These are phyloP conservation scores for Chaitophorus viminalis DNA, from an alignment of 2,888 invertebrate genomes.

Conservation along the genomic window DNA sequence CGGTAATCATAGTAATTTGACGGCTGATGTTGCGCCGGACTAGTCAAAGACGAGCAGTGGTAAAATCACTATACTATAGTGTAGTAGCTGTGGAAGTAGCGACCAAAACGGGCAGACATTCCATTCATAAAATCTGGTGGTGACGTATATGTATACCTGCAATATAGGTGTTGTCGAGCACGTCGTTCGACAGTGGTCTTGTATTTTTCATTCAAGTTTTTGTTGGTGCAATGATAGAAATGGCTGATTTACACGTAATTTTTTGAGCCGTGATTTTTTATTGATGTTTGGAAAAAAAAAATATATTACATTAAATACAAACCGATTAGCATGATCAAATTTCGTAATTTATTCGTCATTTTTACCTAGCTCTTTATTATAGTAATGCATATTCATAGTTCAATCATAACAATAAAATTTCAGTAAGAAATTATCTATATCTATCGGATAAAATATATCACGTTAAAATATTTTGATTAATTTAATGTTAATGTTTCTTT, in stretches of 20 bases:
- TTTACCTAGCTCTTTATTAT: no score
- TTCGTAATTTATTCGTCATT: no score
- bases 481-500: no score
- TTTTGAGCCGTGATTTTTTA: neutral
- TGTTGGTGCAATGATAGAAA: neutral
- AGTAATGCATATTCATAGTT: no score
- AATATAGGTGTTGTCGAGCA: neutral
- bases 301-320: no score
- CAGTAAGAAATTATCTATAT: no score
- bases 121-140: conserved; percentile 56
- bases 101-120: conserved; percentile 41
- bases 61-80: no score
- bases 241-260: neutral
- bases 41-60: conserved; percentile 21
- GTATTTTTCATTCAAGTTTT: neutral
- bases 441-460: no score
- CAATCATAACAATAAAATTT: no score
- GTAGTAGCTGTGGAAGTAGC: conserved; percentile 13
- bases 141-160: neutral
- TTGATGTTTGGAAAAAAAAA: neutral
- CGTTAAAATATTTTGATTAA: no score
- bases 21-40: conserved; percentile 33
- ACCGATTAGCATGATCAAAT: no score
- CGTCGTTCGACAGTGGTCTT: neutral
- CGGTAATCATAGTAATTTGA: conserved; percentile 62